Base-by-base conservation (phyloP, 2,797 vertebrate species). In the Benthosema pterotum region DNA sequence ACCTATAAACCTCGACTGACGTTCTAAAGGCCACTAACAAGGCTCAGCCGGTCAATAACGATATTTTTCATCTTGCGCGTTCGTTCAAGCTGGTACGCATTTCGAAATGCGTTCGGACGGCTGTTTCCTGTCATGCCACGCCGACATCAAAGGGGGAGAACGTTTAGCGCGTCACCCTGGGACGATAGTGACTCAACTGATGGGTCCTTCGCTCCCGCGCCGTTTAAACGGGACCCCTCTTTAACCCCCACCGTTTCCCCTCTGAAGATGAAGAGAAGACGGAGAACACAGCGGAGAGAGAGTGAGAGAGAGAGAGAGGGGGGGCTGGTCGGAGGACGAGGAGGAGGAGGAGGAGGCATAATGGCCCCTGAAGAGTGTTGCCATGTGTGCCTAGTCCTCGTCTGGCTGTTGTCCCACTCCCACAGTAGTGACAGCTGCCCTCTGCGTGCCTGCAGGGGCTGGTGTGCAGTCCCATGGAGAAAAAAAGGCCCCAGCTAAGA, bases 351-450 rank as follows among this genome's bases (percentile, higher is more conserved):
- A 25, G 22, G 22, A 78, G 75, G 72, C 72, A 42, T 83, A 83
- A 83, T 85, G 52, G 4, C 72, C 72, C 75, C 78, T 67, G 66
- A n/a, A 85, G 86, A 93, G 79, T 80, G 78, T 68, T 89, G 76
- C 89, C 87, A 88, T 91, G 88, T 90, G 88, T 87, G 77, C 70
- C 8, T 52, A 65, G 65, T 5, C 58, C 83, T 74, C 72, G 81
- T 83, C 82, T 85, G 85, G 79, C 74, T 80, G 77, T 72, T 60
- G 80, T 83, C 80, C 83, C 71, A 65, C 65, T 83, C 80, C 83
- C 71, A 66, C 66, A 74, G 78, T 55, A 63, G 82, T 83, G 84
- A 85, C 84, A 80, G 83, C 78, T 89, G 85, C 84, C 89, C 81
- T 71, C n/a, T 0, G 78, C 83, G 63, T 75, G 71, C 69, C 62